phyloP scores from a whole-genome alignment of 2,113 vertebrate genomes.

The Meleagris gallopavo region DNA sequence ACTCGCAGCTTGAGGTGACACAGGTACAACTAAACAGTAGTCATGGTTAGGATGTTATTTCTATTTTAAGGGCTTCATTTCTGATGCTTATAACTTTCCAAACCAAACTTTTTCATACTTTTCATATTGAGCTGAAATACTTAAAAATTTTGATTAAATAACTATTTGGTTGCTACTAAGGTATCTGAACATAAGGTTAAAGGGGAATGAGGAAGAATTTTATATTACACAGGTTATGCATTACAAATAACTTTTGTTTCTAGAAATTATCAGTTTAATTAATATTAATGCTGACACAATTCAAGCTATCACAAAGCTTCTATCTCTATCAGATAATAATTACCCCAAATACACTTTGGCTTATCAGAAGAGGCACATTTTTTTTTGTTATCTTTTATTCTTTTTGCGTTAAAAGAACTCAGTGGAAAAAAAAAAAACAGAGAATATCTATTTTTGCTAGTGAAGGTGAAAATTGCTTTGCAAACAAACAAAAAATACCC shows the following conservation, averaged over 20 bases:
- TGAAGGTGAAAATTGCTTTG: not conserved
- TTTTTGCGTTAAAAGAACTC: not conserved
- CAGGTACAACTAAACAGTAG: not conserved
- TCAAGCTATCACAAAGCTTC: not conserved
- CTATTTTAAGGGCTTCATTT: conserved; percentile 30
- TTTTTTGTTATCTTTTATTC: not conserved
- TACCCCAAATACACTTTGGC: not conserved
- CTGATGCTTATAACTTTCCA: not conserved
- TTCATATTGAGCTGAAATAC: not conserved
- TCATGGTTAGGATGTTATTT: not conserved
- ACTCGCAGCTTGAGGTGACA: conserved; percentile 22
- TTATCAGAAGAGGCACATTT: not conserved
- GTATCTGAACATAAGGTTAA: not conserved
- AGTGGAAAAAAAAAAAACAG: not conserved
- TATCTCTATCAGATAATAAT: not conserved
- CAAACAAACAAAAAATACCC: not conserved
- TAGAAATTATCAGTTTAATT: not conserved
- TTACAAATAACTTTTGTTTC: not conserved
- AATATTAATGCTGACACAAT: not conserved
- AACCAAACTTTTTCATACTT: not conserved
- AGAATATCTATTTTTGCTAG: not conserved
- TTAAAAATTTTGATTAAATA: conserved; percentile 11
- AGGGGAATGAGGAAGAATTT: not conserved
- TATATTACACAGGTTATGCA: not conserved
- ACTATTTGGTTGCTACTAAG: not conserved